Conservation (phyloP, 2,113 vertebrate species). For the Lepus americanus region DNA sequence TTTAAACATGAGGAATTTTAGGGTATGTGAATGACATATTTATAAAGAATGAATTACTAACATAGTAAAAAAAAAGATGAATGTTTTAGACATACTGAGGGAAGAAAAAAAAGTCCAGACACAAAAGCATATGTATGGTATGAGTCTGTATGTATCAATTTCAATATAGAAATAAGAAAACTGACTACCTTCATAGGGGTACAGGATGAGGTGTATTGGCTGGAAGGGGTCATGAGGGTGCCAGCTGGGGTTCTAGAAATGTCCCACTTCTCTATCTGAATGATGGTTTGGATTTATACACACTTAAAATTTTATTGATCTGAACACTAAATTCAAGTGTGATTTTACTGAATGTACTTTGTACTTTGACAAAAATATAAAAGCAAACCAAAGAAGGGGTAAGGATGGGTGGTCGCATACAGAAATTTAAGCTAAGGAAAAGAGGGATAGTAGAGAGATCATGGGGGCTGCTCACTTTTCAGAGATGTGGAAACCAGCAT, state of each 20-base stretch:
- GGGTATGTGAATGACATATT: background rate
- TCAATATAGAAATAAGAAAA: background rate
- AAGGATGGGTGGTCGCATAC: background rate
- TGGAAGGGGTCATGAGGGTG: background rate
- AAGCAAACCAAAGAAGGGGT: background rate
- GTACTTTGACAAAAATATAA: background rate
- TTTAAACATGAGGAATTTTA: background rate
- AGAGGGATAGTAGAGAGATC: background rate
- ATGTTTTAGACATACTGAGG: background rate
- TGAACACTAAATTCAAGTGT: background rate
- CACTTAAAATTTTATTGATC: background rate
- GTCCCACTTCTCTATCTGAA: background rate
- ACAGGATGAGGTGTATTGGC: background rate
- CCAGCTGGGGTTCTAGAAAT: background rate
- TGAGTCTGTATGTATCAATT: background rate
- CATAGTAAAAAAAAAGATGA: background rate
- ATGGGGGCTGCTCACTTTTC: background rate
- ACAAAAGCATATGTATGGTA: background rate
- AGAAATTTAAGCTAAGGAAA: constrained; percentile 25
- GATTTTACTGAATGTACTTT: background rate
- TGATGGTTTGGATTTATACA: constrained; percentile 22
- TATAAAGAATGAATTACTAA: constrained; percentile 21
- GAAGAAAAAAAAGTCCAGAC: background rate
- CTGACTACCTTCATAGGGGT: background rate
- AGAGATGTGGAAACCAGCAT: background rate